Evolutionary conservation across 2,888 invertebrate species (phyloP), one percentile per base, ranked within the genome.

Genomic region (Pristionchus entomophagus): DNA sequence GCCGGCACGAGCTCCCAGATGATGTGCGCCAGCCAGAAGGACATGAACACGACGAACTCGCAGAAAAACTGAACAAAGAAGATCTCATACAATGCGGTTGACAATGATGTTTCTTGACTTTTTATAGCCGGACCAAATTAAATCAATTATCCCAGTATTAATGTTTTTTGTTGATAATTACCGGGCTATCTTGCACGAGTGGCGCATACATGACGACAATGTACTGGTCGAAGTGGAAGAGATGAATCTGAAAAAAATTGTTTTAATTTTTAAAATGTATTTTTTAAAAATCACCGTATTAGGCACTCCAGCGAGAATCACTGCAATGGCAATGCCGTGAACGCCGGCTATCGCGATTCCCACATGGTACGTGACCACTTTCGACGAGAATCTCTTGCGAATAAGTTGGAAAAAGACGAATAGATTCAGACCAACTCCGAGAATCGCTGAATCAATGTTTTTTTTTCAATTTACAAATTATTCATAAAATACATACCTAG

Each of bases 11-110:
- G 73, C 19, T 73, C 73, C 73, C 73, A 73, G 38, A 73, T 73
- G 73, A 73, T 73, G 17, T 73, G 73, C 38, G 73, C 73, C 12
- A 73, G 73, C 73, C 73, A 73, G 73, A 73, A 73, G 41, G 73
- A 73, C 41, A 73, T 73, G 73, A 73, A 41, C 17, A 73, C 73
- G 6, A 41, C 73, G 41, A 73, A 73, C 10, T 41, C 10, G 8
- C n/a, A 38, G n/a, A 41, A 19, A 2, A 19, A 35, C 65, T 65
- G 12, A 32, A 35, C 26, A 26, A 10, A 51, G n/a, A 6, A 51
- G 3, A 14, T 51, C 2, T 51, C 22, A 51, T 51, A 10, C n/a
- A n/a, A n/a, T n/a, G n/a, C n/a, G n/a, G n/a, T n/a, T n/a, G n/a
- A n/a, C n/a, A n/a, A n/a, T n/a, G n/a, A n/a, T 45, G 14, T 45